Percentiles rank a stretch among this genome's conserved stretches.
phyloP scores from a whole-genome alignment of 37 sponge, comb jelly and placozoan species.

The Tethya wilhelma region DNA sequence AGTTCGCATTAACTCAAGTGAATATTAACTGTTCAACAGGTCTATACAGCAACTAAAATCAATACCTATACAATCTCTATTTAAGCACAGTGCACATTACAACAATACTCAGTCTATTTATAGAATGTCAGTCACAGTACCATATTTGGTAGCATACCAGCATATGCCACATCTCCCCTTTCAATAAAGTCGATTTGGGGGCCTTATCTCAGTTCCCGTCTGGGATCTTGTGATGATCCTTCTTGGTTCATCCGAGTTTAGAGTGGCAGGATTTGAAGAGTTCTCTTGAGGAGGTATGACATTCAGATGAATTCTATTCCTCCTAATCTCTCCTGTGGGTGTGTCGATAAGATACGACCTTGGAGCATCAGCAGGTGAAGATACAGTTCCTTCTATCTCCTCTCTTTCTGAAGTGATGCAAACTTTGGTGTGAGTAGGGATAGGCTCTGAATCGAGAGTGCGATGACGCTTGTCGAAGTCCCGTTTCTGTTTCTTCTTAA shows the following conservation, averaged over 20 bases:
- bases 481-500: constrained; percentile 31
- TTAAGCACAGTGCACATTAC: too few species aligned
- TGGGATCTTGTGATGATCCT: constrained; percentile 10
- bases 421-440: constrained; percentile 24
- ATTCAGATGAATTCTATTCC: constrained; percentile 21
- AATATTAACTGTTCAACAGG: too few species aligned
- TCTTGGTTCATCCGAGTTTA: not conserved
- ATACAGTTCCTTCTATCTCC: not conserved
- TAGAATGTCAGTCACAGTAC: too few species aligned
- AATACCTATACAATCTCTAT: too few species aligned
- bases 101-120: too few species aligned
- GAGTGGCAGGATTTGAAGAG: not conserved
- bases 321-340: constrained; percentile 24
- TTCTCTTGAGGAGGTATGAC: not conserved
- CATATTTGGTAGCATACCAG: too few species aligned
- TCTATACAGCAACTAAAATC: too few species aligned
- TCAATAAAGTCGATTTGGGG: constrained; percentile 17
- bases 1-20: too few species aligned
- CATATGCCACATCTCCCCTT: too few species aligned
- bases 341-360: constrained; percentile 44
- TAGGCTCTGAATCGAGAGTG: not conserved
- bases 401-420: constrained; percentile 27
- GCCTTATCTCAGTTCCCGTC: not conserved
- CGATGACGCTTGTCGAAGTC: constrained; percentile 36
- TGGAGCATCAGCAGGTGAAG: constrained; percentile 4